Evolutionary conservation across 2,113 vertebrate species (phyloP).

Genomic region (Psammodynastes pulverulentus): DNA sequence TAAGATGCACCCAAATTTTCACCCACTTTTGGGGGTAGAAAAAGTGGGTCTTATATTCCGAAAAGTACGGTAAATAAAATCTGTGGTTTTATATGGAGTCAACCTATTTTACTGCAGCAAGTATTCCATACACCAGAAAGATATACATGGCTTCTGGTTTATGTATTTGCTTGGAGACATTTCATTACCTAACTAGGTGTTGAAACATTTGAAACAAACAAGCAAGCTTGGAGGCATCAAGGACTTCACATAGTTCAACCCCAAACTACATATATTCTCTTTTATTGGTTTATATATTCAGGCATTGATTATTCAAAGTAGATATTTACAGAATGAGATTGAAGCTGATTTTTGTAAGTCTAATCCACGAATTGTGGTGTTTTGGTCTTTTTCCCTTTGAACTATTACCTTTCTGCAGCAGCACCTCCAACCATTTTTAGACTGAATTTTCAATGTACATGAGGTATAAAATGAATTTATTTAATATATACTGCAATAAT

Average conservation of each 20-base stretch:
- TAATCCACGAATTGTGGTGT: fast-evolving
- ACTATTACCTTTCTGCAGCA: too few relatives aligned
- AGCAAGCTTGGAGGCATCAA: background rate
- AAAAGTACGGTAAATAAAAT: too few relatives aligned
- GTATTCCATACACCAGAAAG: constrained; percentile 21
- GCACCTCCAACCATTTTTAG: background rate
- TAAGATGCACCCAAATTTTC: too few relatives aligned
- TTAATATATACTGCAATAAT: constrained; percentile 62
- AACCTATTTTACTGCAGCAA: background rate
- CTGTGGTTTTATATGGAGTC: background rate
- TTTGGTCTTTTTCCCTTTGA: background rate
- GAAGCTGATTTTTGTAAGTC: background rate
- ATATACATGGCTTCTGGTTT: background rate
- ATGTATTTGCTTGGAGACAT: background rate
- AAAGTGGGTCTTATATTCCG: too few relatives aligned
- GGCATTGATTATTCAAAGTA: background rate
- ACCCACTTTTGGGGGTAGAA: too few relatives aligned
- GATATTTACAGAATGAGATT: background rate
- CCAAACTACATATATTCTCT: background rate
- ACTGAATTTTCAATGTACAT: background rate
- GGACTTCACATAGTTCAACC: background rate
- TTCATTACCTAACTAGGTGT: background rate
- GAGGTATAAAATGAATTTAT: constrained; percentile 33
- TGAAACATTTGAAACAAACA: background rate
- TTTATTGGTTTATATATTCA: background rate